Percentiles rank a stretch among this genome's conserved stretches.
Conservation (phyloP, 2,797 vertebrate species). For the Pempheris klunzingeri region DNA sequence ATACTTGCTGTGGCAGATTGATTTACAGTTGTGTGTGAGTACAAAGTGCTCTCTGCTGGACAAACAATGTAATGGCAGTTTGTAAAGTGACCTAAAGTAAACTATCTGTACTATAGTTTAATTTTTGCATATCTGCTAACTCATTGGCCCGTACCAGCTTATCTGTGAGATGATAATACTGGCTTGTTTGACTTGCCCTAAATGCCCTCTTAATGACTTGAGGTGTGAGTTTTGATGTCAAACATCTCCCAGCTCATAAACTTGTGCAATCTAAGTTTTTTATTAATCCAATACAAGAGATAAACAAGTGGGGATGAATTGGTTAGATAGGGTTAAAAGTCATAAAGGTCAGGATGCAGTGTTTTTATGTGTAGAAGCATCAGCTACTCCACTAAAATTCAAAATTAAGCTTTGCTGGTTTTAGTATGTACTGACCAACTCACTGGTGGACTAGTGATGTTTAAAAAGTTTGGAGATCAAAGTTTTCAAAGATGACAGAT, state of each 20-base stretch:
- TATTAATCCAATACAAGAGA: too few relatives aligned
- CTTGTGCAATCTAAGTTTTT: neutral
- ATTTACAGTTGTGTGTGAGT: neutral
- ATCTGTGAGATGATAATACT: too few relatives aligned
- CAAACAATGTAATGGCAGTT: neutral
- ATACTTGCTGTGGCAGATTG: neutral
- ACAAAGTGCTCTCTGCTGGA: conserved; percentile 47
- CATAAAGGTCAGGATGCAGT: neutral
- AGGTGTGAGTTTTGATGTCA: neutral
- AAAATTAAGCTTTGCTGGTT: too few relatives aligned
- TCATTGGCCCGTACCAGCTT: too few relatives aligned
- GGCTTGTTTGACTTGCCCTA: neutral
- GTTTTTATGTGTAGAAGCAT: neutral
- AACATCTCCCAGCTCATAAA: neutral
- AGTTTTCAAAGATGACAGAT: neutral
- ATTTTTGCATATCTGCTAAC: neutral
- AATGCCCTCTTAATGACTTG: neutral
- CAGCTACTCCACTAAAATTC: too few relatives aligned
- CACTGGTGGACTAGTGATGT: too few relatives aligned
- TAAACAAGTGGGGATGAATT: neutral
- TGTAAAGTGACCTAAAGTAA: neutral
- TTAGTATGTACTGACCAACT: too few relatives aligned
- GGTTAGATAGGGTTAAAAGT: neutral
- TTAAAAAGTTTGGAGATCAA: too few relatives aligned
- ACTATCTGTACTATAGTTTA: neutral